phyloP scores from a whole-genome alignment of 1,140 invertebrate species.

The Goniozus legneri region DNA sequence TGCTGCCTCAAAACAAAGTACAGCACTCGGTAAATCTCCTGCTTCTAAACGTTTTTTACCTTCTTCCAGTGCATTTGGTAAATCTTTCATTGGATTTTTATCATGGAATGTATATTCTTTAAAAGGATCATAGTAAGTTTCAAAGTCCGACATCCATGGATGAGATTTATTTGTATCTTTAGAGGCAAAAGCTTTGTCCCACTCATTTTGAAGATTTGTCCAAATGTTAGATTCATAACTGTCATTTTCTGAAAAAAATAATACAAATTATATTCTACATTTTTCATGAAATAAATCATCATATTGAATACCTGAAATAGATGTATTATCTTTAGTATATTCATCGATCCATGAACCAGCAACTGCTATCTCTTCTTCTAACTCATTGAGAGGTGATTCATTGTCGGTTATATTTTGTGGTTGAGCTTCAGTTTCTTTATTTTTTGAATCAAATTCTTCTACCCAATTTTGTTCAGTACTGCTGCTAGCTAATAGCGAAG shows the following conservation, averaged over 20 bases:
- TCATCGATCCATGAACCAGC: constrained; percentile 43
- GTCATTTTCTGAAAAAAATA: constrained; percentile 30
- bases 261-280: constrained; percentile 1
- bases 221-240: constrained; percentile 67
- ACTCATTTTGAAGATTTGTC: constrained; percentile 73
- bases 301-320: constrained; percentile 14
- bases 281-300: constrained; percentile 23
- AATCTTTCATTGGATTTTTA: constrained; percentile 81
- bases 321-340: constrained; percentile 34
- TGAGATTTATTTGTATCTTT: constrained; percentile 53
- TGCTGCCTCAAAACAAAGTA: constrained; percentile 94
- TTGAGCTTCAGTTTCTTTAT: constrained; percentile 32
- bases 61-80: constrained; percentile 80
- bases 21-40: constrained; percentile 92
- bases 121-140: constrained; percentile 62
- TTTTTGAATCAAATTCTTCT: constrained; percentile 26
- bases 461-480: constrained; percentile 53
- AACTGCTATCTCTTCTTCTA: constrained; percentile 34
- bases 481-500: constrained; percentile 37
- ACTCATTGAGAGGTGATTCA: constrained; percentile 24
- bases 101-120: constrained; percentile 81
- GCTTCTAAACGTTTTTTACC: constrained; percentile 77
- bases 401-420: constrained; percentile 39
- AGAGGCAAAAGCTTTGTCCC: constrained; percentile 64
- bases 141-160: constrained; percentile 68